Conservation (phyloP, 2,888 invertebrate genomes). For the Eilema depressum region DNA sequence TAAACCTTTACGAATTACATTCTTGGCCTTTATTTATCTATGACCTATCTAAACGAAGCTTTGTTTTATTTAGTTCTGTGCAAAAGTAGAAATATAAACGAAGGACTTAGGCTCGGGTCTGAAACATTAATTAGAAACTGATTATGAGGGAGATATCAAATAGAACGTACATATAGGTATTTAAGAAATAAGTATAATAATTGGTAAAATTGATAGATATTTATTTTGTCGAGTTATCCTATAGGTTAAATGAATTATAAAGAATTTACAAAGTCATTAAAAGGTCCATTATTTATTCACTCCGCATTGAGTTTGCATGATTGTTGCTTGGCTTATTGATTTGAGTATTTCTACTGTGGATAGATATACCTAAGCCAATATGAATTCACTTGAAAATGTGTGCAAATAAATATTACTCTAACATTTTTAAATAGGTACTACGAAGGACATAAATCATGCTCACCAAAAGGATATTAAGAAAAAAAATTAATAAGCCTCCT, state of each 20-base stretch:
- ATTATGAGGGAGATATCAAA: slow-evolving; percentile 7
- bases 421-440: not conserved
- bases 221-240: not conserved
- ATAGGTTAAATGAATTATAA: too few species aligned
- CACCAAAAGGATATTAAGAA: not conserved
- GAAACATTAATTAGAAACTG: slow-evolving; percentile 20
- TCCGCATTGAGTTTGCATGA: too few species aligned
- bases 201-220: not conserved
- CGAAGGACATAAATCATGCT: not conserved
- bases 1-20: not conserved
- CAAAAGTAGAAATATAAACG: slow-evolving; percentile 8
- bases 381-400: not conserved
- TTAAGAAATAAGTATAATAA: too few species aligned
- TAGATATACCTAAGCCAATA: too few species aligned
- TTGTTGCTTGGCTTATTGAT: too few species aligned
- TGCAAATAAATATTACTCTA: not conserved
- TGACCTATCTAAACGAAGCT: slow-evolving; percentile 30
- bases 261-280: too few species aligned
- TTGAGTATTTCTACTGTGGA: too few species aligned
- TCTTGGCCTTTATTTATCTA: slow-evolving; percentile 8
- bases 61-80: slow-evolving; percentile 17
- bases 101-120: not conserved
- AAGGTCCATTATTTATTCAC: too few species aligned
- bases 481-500: not conserved
- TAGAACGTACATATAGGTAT: too few species aligned